Evolutionary conservation across 2,113 vertebrate genomes (phyloP), one percentile per base, ranked within the genome.

Genomic region (Stegastes partitus): DNA sequence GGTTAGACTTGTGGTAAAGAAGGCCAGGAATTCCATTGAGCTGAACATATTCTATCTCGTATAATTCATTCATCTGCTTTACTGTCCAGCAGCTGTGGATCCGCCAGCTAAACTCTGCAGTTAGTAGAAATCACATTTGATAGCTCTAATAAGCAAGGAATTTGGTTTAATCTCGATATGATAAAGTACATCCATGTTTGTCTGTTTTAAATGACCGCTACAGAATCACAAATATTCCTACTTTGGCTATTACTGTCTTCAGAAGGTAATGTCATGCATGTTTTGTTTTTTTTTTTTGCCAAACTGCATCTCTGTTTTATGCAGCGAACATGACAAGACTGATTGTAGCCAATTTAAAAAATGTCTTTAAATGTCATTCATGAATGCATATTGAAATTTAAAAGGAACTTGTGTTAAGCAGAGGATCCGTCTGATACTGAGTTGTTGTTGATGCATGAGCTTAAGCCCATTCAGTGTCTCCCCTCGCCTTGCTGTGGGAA

Each of bases 401-500:
- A 90, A 79, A 75, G 69, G 51, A 79, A 77, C 55, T 83, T 57
- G 79, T 83, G 78, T 81, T 83, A 83, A 87, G 79, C 82, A 75
- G 86, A 75, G 89, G 80, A 81, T 76, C 63, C 19, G 68, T 85
- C 87, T 90, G 82, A 90, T 90, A 70, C 45, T 6, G 42, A 78
- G 74, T 83, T 83, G 91, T 85, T 76, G 85, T 87, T 73, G 83
- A 89, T 85, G 78, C 85, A 68, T 84, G 77, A 77, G 82, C 85
- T 85, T 85, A 85, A 90, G 85, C 80, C 71, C 54, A 72, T 85
- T 86, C 79, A 86, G 83, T 86, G 89, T 89, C 81, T 85, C 51
- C 62, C 75, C 82, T 80, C 23, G 82, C 82, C 70, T 81, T 28
- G 85, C 79, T 77, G 73, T 61, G 74, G 82, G 82, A 89, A 85